Base-by-base conservation (phyloP, 2,113 vertebrate species). In the Hyla sarda region DNA sequence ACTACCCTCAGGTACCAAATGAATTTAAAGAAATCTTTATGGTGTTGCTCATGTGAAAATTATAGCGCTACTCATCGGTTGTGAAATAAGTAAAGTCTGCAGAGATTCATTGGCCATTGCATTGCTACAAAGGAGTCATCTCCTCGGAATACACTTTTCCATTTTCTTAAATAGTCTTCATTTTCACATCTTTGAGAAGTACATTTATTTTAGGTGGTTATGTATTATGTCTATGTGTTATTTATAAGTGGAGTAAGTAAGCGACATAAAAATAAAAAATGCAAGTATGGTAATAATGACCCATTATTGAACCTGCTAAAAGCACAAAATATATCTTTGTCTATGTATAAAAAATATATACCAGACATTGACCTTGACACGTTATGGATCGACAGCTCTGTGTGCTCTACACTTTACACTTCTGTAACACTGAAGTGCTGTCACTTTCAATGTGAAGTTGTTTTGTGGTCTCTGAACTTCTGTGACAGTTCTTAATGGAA, bases 361-460 rank as follows among this genome's bases (percentile, higher is more conserved):
- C 47, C 41, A 16, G 13, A 23, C 73, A 48, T 28, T 50, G 21
- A 75, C 73, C 45, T 76, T 76, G 14, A 19, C n/a, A 52, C 6
- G n/a, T 19, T 76, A 76, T 52, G 50, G 47, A 76, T 47, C 21
- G 72, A 25, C 28, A 25, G 28, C 45, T 28, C 16, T 76, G n/a
- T 19, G 12, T 30, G 25, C 41, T 45, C 14, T 30, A 16, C 73
- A 28, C 73, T 76, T 76, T 50, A 76, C 73, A 76, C 73, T 50
- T 76, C 25, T 76, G n/a, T 28, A 28, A 5, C 19, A 52, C n/a
- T 75, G 23, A 48, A 75, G 41, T 12, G 25, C n/a, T 75, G 41
- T 75, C 73, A 76, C 73, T 50, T 67, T 50, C n/a, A 52, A 30
- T 76, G n/a, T 19, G 28, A 50, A 41, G 73, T 30, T 76, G 73